Percentiles rank a stretch among this genome's conserved stretches.
phyloP scores from a whole-genome alignment of 2,113 vertebrate species.

The Trachemys scripta region DNA sequence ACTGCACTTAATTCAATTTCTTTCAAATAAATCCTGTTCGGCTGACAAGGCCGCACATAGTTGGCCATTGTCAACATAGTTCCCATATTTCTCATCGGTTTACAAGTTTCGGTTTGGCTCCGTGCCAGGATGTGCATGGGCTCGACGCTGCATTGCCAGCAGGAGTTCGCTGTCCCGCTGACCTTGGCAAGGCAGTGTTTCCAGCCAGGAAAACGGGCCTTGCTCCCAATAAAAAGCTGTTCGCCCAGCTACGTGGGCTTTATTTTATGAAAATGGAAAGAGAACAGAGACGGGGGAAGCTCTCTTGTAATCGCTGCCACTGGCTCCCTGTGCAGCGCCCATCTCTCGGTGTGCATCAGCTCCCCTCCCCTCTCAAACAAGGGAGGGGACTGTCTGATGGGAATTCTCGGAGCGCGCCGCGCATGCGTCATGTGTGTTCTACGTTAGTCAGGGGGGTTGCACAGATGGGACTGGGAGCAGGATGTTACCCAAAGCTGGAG shows the following conservation, averaged over 20 bases:
- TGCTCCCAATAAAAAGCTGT: neutral
- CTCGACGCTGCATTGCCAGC: neutral
- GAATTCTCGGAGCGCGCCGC: no score
- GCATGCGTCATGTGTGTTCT: neutral
- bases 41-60: conserved; percentile 8
- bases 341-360: neutral
- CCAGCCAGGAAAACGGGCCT: neutral
- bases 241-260: neutral
- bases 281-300: neutral
- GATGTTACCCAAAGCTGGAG: neutral
- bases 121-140: neutral
- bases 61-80: conserved; percentile 51
- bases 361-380: neutral
- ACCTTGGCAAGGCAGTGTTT: conserved; percentile 42
- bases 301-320: neutral
- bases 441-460: neutral
- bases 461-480: neutral
- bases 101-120: conserved; percentile 35
- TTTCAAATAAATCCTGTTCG: conserved; percentile 31
- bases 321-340: accelerated
- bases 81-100: conserved; percentile 67
- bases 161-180: neutral
- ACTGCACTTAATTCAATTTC: neutral
- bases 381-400: neutral
- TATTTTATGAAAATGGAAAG: neutral